Percentiles rank a stretch among this genome's conserved stretches.
phyloP scores from a whole-genome alignment of 2,113 vertebrate species.

The Amphiprion ocellaris region DNA sequence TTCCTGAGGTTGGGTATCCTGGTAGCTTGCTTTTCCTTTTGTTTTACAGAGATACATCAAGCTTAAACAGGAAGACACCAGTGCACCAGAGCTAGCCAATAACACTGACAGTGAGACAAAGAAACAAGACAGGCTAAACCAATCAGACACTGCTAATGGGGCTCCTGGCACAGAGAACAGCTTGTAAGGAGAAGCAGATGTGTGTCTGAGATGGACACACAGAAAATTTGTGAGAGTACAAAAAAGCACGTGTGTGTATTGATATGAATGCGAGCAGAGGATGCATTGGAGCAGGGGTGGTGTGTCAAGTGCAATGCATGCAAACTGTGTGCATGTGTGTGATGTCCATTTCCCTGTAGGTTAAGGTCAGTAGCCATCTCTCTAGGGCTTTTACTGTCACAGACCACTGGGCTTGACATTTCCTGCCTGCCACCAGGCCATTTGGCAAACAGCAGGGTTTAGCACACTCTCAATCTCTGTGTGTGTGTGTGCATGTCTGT shows the following conservation, averaged over 20 bases:
- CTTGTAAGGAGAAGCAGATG: conserved; percentile 20
- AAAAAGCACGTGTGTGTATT: not conserved
- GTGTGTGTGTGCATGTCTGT: not conserved
- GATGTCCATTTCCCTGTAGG: conserved; percentile 69
- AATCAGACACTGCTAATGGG: conserved; percentile 60
- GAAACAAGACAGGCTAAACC: conserved; percentile 37
- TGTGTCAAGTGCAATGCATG: conserved; percentile 52
- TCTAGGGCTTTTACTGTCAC: conserved; percentile 69
- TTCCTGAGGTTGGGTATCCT: conserved; percentile 28
- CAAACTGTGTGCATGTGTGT: conserved; percentile 51
- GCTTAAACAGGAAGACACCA: conserved; percentile 23
- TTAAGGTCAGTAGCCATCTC: conserved; percentile 67
- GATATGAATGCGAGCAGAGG: not conserved
- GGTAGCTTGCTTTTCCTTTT: conserved; percentile 31
- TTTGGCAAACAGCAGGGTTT: conserved; percentile 71
- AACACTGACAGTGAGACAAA: conserved; percentile 42
- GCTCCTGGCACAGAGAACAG: conserved; percentile 36
- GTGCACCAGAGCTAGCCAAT: conserved; percentile 26
- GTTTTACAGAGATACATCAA: conserved; percentile 18
- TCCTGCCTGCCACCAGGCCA: conserved; percentile 57
- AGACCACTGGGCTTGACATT: conserved; percentile 63
- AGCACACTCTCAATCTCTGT: conserved; percentile 36
- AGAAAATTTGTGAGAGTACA: not conserved
- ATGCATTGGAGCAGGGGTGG: conserved; percentile 16
- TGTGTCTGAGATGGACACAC: not conserved